phyloP scores from a whole-genome alignment of 2,113 vertebrate genomes.

The Dinomys branickii region DNA sequence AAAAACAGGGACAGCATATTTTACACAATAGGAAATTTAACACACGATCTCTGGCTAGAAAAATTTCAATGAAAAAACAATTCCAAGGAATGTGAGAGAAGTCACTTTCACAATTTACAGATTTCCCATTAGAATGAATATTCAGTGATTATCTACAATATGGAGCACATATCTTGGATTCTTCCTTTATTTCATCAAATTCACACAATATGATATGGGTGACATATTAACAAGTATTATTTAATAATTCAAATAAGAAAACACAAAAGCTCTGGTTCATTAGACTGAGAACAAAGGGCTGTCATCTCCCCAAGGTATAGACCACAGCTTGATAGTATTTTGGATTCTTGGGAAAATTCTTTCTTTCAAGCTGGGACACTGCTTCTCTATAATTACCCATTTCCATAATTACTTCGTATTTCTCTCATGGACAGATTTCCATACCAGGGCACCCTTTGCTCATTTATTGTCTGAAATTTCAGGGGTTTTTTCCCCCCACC shows the following conservation, averaged over 20 bases:
- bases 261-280: not conserved
- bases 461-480: not conserved
- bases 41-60: not conserved
- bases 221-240: not conserved
- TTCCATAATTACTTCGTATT: not conserved
- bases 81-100: not conserved
- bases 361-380: not conserved
- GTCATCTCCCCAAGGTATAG: not conserved
- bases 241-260: constrained; percentile 12
- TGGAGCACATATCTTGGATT: not conserved
- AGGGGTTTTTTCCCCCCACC: not conserved
- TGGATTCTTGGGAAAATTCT: not conserved
- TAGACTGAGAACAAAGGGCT: not conserved
- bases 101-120: not conserved
- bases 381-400: not conserved
- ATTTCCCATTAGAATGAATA: not conserved
- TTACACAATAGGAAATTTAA: constrained; percentile 34
- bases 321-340: not conserved
- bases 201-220: not conserved
- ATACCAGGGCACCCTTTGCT: not conserved
- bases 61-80: constrained; percentile 35
- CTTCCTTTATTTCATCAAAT: constrained; percentile 7
- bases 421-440: not conserved
- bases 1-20: not conserved
- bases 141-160: not conserved